A percentile compares a stretch with the other conserved stretches of the same genome.
These are phyloP conservation scores for Lepisosteus oculatus DNA, from an alignment of 2,113 vertebrate genomes.

Conservation along the genomic window DNA sequence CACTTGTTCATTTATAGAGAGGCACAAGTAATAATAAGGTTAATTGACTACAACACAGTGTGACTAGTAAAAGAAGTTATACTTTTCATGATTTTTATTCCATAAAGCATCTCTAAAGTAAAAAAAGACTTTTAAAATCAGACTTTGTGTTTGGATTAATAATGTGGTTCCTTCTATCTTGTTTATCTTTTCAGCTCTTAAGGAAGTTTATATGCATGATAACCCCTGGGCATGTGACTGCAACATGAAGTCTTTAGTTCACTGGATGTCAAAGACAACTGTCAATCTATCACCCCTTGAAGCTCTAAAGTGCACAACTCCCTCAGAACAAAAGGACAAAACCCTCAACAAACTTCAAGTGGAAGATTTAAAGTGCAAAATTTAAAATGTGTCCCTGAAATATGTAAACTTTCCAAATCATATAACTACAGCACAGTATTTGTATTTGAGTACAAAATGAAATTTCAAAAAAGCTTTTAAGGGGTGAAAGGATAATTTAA, in stretches of 20 bases:
- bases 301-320: slow-evolving; percentile 46
- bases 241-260: slow-evolving; percentile 50
- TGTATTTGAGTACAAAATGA: neutral
- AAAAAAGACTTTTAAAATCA: neutral
- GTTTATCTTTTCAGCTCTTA: slow-evolving; percentile 47
- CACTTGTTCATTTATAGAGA: too few species aligned
- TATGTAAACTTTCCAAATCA: too few species aligned
- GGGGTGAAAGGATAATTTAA: neutral
- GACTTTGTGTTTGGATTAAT: neutral
- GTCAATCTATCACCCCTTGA: slow-evolving; percentile 39
- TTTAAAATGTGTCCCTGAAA: slow-evolving; percentile 20
- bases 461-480: too few species aligned
- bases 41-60: too few species aligned
- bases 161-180: too few species aligned
- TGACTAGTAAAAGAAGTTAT: too few species aligned
- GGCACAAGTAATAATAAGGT: too few species aligned
- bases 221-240: slow-evolving; percentile 71
- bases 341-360: slow-evolving; percentile 45
- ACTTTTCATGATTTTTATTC: too few species aligned
- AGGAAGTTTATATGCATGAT: slow-evolving; percentile 58
- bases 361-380: slow-evolving; percentile 39
- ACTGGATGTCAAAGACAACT: slow-evolving; percentile 51
- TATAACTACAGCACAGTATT: too few species aligned
- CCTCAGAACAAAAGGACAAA: slow-evolving; percentile 48
- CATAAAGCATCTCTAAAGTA: too few species aligned